Conservation (phyloP, 2,113 vertebrate genomes). For the Crotalus horridus region DNA sequence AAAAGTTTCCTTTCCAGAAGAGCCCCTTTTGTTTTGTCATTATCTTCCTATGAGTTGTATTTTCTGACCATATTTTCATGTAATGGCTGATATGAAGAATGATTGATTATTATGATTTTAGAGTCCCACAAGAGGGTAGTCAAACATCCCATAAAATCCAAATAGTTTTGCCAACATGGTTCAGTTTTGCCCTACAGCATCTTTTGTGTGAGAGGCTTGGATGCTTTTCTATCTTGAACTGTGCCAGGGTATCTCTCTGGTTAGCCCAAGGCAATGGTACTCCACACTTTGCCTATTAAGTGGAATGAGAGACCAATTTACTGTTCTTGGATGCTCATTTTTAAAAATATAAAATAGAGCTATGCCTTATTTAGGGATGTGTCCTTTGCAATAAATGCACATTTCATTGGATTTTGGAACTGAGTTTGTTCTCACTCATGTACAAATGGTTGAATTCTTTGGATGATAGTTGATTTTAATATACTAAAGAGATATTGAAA, state of each 20-base stretch:
- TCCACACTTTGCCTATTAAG: not conserved
- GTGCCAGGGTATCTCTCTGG: slow-evolving; percentile 17
- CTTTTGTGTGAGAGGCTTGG: slow-evolving; percentile 12
- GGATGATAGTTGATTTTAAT: not conserved
- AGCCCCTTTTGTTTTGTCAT: accelerated
- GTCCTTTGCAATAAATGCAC: slow-evolving; percentile 8
- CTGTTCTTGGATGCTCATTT: not conserved
- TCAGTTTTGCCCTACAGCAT: not conserved
- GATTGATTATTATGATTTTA: not conserved
- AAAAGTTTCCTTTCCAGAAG: not conserved
- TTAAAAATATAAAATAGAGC: slow-evolving; percentile 1
- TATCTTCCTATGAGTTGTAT: not conserved
- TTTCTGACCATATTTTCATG: not conserved
- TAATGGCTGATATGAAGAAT: slow-evolving; percentile 14
- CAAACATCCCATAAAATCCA: slow-evolving; percentile 13
- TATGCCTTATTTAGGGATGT: not conserved
- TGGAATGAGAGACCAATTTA: slow-evolving; percentile 1
- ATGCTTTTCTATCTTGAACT: not conserved
- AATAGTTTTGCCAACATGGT: not conserved
- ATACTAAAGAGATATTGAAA: not conserved
- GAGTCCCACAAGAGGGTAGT: slow-evolving; percentile 10
- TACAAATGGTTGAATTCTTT: not conserved
- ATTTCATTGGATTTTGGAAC: slow-evolving; percentile 2
- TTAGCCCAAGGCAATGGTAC: not conserved
- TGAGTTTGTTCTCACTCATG: slow-evolving; percentile 9